These are phyloP conservation scores for Philaethria dido DNA, from an alignment of 2,888 invertebrate genomes.

Conservation along the genomic window DNA sequence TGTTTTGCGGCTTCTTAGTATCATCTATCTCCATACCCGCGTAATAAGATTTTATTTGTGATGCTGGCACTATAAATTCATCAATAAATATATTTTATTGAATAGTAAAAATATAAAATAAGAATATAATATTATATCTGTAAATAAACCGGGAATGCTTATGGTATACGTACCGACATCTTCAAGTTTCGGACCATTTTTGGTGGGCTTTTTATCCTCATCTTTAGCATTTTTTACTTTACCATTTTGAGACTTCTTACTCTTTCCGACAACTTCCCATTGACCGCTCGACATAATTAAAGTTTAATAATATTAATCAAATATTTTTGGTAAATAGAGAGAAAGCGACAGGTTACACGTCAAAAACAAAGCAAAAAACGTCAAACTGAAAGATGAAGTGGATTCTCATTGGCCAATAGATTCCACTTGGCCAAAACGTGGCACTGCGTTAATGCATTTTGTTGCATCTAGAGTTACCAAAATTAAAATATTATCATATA, in stretches of 20 bases:
- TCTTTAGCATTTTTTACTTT: conserved; percentile 79
- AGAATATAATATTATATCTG: not conserved
- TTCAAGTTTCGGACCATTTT: conserved; percentile 88
- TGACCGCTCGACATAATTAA: conserved; percentile 81
- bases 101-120: too few species aligned
- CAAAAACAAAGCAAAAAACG: conserved; percentile 69
- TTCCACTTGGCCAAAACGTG: conserved; percentile 80
- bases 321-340: conserved; percentile 69
- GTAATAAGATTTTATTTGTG: conserved; percentile 87
- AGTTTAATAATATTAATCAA: conserved; percentile 44
- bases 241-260: conserved; percentile 84
- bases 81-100: not conserved
- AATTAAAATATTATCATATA: conserved; percentile 18
- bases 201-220: conserved; percentile 85
- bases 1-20: conserved; percentile 82
- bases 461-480: conserved; percentile 28
- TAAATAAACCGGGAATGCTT: conserved; percentile 5
- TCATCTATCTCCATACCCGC: conserved; percentile 85
- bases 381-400: conserved; percentile 55
- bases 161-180: conserved; percentile 87
- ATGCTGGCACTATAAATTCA: conserved; percentile 83
- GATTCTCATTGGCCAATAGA: conserved; percentile 63
- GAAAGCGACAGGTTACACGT: conserved; percentile 76
- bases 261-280: conserved; percentile 89
- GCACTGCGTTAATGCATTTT: conserved; percentile 51